These are phyloP conservation scores for Gymnodraco acuticeps DNA, from an alignment of 2,797 vertebrate genomes.

Conservation along the genomic window DNA sequence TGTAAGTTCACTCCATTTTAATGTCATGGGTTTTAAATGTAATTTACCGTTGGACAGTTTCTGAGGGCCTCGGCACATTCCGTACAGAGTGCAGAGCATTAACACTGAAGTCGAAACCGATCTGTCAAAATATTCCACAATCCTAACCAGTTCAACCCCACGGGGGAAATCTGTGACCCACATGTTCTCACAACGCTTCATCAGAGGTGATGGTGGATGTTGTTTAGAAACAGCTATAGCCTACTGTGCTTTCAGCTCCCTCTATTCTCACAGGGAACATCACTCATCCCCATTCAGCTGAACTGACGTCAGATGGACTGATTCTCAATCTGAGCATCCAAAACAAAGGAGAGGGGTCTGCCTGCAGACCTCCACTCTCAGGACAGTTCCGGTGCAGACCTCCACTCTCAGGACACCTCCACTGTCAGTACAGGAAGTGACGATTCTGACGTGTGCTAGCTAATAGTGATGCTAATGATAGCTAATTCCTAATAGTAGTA, in stretches of 20 bases:
- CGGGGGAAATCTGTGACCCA: neutral
- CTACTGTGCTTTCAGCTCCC: constrained; percentile 40
- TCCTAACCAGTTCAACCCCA: neutral
- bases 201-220: constrained; percentile 10
- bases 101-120: neutral
- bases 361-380: too few species aligned
- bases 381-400: too few species aligned
- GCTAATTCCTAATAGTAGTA: too few species aligned
- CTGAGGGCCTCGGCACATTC: neutral
- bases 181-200: neutral
- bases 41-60: neutral
- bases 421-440: too few species aligned
- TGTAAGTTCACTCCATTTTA: too few species aligned
- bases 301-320: constrained; percentile 26
- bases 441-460: too few species aligned
- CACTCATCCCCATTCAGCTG: constrained; percentile 25
- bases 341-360: too few species aligned
- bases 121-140: neutral
- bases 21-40: neutral
- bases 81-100: neutral
- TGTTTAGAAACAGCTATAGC: neutral
- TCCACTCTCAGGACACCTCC: too few species aligned
- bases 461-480: too few species aligned
- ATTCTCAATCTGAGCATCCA: constrained; percentile 23
- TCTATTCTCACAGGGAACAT: constrained; percentile 31